Conservation (phyloP, 2,113 vertebrate genomes). For the Epinephelus cyanopodus region DNA sequence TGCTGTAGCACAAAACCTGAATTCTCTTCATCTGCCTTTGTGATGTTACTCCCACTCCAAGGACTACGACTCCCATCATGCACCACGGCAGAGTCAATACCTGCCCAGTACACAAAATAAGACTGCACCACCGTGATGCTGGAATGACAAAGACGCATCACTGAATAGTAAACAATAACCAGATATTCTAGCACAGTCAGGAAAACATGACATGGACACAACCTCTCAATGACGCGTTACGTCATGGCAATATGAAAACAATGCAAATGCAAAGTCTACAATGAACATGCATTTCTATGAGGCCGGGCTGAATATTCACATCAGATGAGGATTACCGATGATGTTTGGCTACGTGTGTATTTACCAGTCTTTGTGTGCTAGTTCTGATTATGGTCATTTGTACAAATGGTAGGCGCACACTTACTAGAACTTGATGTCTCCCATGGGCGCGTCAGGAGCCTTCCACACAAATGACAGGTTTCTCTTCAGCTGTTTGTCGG, state of each 20-base stretch:
- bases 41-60: slow-evolving; percentile 26
- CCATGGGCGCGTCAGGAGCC: slow-evolving; percentile 86
- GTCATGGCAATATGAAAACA: too few relatives aligned
- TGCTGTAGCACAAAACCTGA: slow-evolving; percentile 3
- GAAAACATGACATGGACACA: too few relatives aligned
- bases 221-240: too few relatives aligned
- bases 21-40: background rate
- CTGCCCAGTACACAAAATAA: slow-evolving; percentile 93
- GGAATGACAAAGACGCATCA: background rate
- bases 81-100: slow-evolving; percentile 86
- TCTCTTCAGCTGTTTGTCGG: slow-evolving; percentile 92
- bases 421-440: slow-evolving; percentile 92
- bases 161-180: background rate
- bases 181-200: background rate
- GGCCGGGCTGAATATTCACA: background rate
- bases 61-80: slow-evolving; percentile 77
- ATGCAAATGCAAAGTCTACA: too few relatives aligned
- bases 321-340: too few relatives aligned
- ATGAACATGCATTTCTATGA: too few relatives aligned
- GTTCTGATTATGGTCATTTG: background rate
- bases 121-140: slow-evolving; percentile 93
- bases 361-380: background rate
- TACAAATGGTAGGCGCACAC: slow-evolving; percentile 8
- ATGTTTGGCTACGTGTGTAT: too few relatives aligned
- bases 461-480: slow-evolving; percentile 92